Evolutionary conservation across 2,113 vertebrate species (phyloP).

Genomic region (Turnix velox): DNA sequence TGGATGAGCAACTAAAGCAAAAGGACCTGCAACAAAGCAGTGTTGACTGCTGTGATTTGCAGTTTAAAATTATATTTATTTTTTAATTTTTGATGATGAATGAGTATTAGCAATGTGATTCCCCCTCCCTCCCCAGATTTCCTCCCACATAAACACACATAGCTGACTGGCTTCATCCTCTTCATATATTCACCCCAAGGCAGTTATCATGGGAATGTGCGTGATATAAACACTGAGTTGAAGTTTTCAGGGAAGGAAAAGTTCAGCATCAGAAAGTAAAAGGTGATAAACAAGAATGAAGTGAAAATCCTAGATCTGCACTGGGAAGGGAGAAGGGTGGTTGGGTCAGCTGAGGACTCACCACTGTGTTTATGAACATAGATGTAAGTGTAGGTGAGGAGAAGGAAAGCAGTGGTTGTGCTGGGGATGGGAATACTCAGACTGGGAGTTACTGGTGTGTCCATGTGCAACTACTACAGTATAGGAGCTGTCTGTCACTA

Average conservation of each 20-base stretch:
- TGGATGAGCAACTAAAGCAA: neutral
- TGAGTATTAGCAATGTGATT: neutral
- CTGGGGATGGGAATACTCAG: neutral
- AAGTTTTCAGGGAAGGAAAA: neutral
- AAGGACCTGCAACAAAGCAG: neutral
- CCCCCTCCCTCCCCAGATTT: neutral
- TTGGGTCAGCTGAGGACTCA: fast-evolving
- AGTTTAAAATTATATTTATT: neutral
- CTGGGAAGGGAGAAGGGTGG: neutral
- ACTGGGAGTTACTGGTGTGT: neutral
- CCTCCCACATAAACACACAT: neutral
- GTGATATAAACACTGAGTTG: fast-evolving
- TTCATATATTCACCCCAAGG: neutral
- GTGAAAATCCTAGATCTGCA: neutral
- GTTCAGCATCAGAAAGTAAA: neutral
- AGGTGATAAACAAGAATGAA: neutral
- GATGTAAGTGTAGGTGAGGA: neutral
- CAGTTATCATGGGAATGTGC: neutral
- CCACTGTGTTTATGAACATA: fast-evolving
- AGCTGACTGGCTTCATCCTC: neutral
- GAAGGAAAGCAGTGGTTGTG: neutral
- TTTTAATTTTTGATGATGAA: neutral
- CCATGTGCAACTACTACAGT: fast-evolving
- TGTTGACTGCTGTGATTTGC: neutral
- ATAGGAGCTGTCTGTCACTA: neutral